Percentiles rank a stretch among this genome's conserved stretches.
phyloP scores from a whole-genome alignment of 2,888 invertebrate genomes.

The Eretmocerus hayati region DNA sequence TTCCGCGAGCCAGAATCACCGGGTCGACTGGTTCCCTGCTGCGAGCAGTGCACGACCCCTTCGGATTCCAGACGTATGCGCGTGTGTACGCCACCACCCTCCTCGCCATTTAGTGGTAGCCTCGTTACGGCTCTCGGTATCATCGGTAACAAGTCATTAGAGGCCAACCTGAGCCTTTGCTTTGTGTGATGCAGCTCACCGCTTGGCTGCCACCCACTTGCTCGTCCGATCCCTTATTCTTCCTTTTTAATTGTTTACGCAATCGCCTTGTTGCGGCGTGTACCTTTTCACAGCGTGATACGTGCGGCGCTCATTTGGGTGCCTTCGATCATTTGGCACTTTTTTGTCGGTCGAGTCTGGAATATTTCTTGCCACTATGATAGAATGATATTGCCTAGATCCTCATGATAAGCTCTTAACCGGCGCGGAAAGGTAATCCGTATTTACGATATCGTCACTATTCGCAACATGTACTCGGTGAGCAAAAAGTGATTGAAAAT shows the following conservation, averaged over 20 bases:
- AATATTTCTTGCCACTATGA: too few relatives aligned
- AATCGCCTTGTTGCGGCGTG: too few relatives aligned
- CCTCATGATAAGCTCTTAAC: too few relatives aligned
- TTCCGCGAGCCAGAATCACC: not conserved
- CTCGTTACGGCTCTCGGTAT: conserved; percentile 31
- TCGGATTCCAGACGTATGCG: not conserved
- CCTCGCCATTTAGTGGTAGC: conserved; percentile 32
- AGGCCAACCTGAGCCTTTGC: conserved; percentile 22
- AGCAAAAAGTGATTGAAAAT: too few relatives aligned
- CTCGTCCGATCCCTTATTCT: conserved; percentile 10
- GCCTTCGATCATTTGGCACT: too few relatives aligned
- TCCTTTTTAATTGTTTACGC: conserved; percentile 3
- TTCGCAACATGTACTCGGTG: too few relatives aligned
- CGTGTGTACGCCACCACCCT: conserved; percentile 24
- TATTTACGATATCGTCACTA: too few relatives aligned
- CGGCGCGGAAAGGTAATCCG: too few relatives aligned
- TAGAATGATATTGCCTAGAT: too few relatives aligned
- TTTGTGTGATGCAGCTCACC: not conserved
- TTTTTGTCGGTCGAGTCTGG: too few relatives aligned
- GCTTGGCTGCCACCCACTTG: not conserved
- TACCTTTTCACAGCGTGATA: too few relatives aligned
- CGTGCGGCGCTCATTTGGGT: too few relatives aligned
- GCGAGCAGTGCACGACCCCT: conserved; percentile 14
- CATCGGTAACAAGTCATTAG: conserved; percentile 40
- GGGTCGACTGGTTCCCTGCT: conserved; percentile 8